These are phyloP conservation scores for Ganaspis sp. DNA, from an alignment of 1,140 invertebrate genomes.

Conservation along the genomic window DNA sequence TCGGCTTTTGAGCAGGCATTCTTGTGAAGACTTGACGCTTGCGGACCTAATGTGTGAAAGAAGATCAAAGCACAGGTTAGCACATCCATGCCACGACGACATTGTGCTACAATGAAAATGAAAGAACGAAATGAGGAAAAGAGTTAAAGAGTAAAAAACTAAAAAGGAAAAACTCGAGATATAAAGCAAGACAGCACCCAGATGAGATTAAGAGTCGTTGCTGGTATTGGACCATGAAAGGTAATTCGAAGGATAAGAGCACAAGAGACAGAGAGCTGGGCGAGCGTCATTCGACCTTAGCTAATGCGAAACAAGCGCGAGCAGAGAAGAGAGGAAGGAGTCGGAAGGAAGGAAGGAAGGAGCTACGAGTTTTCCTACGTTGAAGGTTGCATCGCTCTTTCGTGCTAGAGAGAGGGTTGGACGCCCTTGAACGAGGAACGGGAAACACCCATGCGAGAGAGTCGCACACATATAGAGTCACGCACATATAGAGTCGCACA, in stretches of 20 bases:
- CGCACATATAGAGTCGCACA: too few species aligned
- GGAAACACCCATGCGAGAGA: constrained; percentile 61
- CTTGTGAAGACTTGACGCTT: neutral
- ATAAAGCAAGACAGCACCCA: neutral
- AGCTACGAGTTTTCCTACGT: constrained; percentile 49
- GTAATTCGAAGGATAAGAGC: constrained; percentile 47
- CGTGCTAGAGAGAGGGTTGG: constrained; percentile 54
- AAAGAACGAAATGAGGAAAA: neutral
- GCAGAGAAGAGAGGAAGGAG: constrained; percentile 32
- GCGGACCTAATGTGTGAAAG: constrained; percentile 15
- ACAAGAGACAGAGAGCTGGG: constrained; percentile 35
- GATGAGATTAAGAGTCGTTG: constrained; percentile 44
- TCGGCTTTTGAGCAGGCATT: neutral
- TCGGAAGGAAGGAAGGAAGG: constrained; percentile 37
- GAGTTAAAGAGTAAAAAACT: neutral
- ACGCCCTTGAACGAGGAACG: constrained; percentile 73
- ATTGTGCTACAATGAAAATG: neutral
- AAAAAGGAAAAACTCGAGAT: neutral
- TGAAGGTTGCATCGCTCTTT: constrained; percentile 59
- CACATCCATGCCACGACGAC: constrained; percentile 28
- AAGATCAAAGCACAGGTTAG: constrained; percentile 10
- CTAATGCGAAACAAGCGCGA: constrained; percentile 16
- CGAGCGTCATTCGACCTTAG: constrained; percentile 42
- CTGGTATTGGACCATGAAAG: constrained; percentile 8
- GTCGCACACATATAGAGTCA: constrained; percentile 49